phyloP scores from a whole-genome alignment of 2,888 invertebrate genomes.

The Labia minor region DNA sequence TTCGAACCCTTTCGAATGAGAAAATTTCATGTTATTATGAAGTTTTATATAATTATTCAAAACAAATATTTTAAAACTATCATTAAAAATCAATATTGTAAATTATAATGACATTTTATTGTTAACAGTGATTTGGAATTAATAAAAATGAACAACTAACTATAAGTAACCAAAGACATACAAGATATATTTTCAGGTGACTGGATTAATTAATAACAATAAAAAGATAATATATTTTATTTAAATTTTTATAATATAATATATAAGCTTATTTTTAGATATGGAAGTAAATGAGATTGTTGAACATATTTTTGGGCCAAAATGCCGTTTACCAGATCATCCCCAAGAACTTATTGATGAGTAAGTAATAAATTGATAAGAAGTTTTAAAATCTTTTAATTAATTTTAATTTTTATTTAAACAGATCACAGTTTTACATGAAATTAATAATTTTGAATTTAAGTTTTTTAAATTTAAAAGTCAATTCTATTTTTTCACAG shows the following conservation, averaged over 20 bases:
- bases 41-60: background rate
- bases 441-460: too few species aligned
- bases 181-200: too few species aligned
- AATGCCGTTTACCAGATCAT: background rate
- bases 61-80: too few species aligned
- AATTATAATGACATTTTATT: background rate
- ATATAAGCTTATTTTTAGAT: slow-evolving; percentile 13
- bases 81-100: too few species aligned
- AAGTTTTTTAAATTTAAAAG: background rate
- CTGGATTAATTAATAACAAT: too few species aligned
- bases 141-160: background rate
- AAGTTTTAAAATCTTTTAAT: background rate
- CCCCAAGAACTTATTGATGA: background rate
- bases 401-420: too few species aligned
- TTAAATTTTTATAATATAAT: too few species aligned
- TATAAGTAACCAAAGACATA: too few species aligned
- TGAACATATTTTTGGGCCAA: slow-evolving; percentile 23
- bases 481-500: too few species aligned
- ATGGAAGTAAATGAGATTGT: slow-evolving; percentile 24
- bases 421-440: too few species aligned
- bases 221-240: too few species aligned
- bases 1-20: background rate
- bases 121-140: background rate
- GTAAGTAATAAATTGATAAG: background rate
- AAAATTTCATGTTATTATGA: background rate